Conservation (phyloP, 2,797 vertebrate genomes). For the Percopsis omiscomaycus region DNA sequence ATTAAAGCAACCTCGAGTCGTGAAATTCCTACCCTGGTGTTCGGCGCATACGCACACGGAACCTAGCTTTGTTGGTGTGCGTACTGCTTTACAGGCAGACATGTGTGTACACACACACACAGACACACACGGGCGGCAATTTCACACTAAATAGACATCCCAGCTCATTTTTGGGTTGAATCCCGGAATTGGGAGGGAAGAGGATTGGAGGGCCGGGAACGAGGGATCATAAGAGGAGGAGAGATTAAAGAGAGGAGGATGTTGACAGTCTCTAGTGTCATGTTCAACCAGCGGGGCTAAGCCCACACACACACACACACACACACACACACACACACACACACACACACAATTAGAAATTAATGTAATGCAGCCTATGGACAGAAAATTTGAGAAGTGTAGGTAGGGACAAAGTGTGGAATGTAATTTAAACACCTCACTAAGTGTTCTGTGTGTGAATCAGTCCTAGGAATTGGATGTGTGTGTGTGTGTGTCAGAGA, state of each 20-base stretch:
- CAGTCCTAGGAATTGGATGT: conserved; percentile 2
- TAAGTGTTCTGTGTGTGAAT: conserved; percentile 8
- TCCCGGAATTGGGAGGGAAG: neutral
- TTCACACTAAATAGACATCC: conserved; percentile 1
- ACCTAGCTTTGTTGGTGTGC: conserved; percentile 8
- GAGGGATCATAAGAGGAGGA: conserved; percentile 2
- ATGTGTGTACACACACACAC: no score
- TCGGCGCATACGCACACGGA: no score
- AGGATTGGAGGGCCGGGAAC: neutral
- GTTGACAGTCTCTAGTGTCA: conserved; percentile 34
- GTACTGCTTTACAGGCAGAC: neutral
- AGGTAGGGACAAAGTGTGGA: neutral
- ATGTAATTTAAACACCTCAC: neutral
- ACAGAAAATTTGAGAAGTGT: neutral
- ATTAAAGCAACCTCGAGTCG: no score
- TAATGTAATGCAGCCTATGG: conserved; percentile 3
- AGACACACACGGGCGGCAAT: neutral
- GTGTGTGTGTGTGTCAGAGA: conserved; percentile 12
- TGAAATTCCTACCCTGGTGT: no score
- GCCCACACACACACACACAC: neutral
- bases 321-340: neutral
- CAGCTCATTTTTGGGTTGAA: conserved; percentile 15
- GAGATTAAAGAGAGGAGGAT: conserved; percentile 27
- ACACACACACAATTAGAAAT: conserved; percentile 3
- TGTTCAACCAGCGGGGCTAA: conserved; percentile 3